These are phyloP conservation scores for Stramonita haemastoma DNA, from an alignment of 2,888 invertebrate genomes.

Conservation along the genomic window DNA sequence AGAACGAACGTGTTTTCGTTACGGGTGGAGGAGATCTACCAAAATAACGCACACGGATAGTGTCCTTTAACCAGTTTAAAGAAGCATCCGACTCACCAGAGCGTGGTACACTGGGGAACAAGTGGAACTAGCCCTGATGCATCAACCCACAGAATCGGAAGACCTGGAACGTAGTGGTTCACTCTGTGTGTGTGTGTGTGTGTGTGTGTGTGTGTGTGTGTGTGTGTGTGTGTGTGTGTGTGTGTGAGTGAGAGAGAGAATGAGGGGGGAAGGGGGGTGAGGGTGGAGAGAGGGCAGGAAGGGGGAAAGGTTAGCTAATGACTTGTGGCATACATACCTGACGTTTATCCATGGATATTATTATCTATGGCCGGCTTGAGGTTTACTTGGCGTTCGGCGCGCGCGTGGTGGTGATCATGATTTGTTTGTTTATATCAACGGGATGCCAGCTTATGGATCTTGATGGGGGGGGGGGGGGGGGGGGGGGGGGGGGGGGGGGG, in stretches of 20 bases:
- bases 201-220: not conserved
- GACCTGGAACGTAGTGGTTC: not conserved
- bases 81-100: not conserved
- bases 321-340: too few relatives aligned
- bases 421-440: too few relatives aligned
- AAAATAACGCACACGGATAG: not conserved
- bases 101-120: not conserved
- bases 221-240: not conserved
- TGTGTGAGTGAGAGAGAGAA: not conserved
- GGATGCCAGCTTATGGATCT: too few relatives aligned
- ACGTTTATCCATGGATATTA: too few relatives aligned
- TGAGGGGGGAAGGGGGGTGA: not conserved
- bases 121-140: not conserved
- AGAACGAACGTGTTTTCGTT: slow-evolving; percentile 1
- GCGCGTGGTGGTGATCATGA: too few relatives aligned
- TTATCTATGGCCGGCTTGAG: too few relatives aligned
- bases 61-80: too few relatives aligned
- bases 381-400: too few relatives aligned
- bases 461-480: too few relatives aligned
- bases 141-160: too few relatives aligned
- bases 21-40: not conserved
- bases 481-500: too few relatives aligned
- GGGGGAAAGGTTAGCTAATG: too few relatives aligned
- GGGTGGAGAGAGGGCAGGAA: not conserved
- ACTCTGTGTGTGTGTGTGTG: not conserved